Base-by-base conservation (phyloP, 2,888 invertebrate species). In the Campopleginae sp. region DNA sequence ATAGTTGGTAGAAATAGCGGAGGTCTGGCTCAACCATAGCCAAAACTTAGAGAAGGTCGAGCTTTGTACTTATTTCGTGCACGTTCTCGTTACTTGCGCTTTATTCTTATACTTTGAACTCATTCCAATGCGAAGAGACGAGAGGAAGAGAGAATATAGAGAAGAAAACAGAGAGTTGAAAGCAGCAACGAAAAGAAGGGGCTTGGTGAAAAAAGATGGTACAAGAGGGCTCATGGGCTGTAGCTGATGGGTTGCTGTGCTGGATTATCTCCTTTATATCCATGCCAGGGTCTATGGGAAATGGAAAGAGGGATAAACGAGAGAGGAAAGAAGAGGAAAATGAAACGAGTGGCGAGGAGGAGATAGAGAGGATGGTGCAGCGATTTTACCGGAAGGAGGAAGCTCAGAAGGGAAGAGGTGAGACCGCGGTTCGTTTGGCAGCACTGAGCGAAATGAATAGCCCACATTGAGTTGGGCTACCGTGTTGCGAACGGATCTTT, bases 381-480 rank as follows among this genome's bases (percentile, higher is more conserved):
- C 76, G 82, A 80, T 80, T 82, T 76, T 76, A 68, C 80, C 68
- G 72, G 77, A 75, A 75, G 78, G 85, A 80, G 68, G 75, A 66
- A 83, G 76, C 68, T 66, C 77, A 74, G 72, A 74, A 72, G 76
- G 66, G 83, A 76, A 80, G 77, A 80, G 75, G 80, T 70, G 80
- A 86, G 80, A 70, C 71, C 82, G 83, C 76, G 86, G 77, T 85
- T 87, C 87, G 80, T 88, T 88, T 86, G 87, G 86, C 86, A 83
- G 86, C 71, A 80, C 84, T 86, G 86, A 86, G 85, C 81, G 84
- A 84, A 87, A 88, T 88, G 88, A 88, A 88, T 88, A 88, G 88
- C 86, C 66, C 84, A 82, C 87, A 85, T 86, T 86, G 87, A 86
- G 86, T 83, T 76, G 85, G 81, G 61, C 85, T 78, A 80, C 81